Percentiles rank a stretch among this genome's conserved stretches.
These are phyloP conservation scores for Neosalanx taihuensis DNA, from an alignment of 2,797 vertebrate species.

Conservation along the genomic window DNA sequence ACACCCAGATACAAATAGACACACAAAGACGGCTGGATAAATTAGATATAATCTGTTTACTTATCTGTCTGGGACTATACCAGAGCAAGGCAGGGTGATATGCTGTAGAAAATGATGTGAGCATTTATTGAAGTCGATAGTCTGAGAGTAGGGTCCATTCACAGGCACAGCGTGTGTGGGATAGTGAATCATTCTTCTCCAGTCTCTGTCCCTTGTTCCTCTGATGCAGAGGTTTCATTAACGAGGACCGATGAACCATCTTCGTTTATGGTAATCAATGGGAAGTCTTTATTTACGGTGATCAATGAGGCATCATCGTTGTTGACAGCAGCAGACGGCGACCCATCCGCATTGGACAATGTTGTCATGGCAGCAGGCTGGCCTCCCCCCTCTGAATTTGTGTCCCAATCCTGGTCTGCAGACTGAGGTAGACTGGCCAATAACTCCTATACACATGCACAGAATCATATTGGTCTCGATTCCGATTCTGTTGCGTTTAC, in stretches of 20 bases:
- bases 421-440: constrained; percentile 93
- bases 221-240: constrained; percentile 87
- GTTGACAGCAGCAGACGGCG: constrained; percentile 17
- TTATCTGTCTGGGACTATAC: constrained; percentile 6
- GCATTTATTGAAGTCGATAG: constrained; percentile 29
- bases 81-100: constrained; percentile 18
- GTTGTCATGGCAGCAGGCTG: constrained; percentile 36
- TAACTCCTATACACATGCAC: constrained; percentile 78
- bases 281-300: constrained; percentile 40
- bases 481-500: too few relatives aligned
- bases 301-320: constrained; percentile 17
- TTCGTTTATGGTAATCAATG: constrained; percentile 39
- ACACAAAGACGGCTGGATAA: not conserved
- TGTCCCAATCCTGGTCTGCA: constrained; percentile 86
- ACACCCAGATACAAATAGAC: not conserved
- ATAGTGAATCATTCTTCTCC: constrained; percentile 72
- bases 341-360: constrained; percentile 38
- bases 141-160: constrained; percentile 31
- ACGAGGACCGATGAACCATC: constrained; percentile 37
- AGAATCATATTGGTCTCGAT: constrained; percentile 9
- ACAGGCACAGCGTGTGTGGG: constrained; percentile 38
- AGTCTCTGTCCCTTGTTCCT: constrained; percentile 80
- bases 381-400: constrained; percentile 62
- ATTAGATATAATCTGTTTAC: constrained; percentile 11
- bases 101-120: constrained; percentile 38